Conservation (phyloP, 2,797 vertebrate genomes). For the Antennarius maculatus region DNA sequence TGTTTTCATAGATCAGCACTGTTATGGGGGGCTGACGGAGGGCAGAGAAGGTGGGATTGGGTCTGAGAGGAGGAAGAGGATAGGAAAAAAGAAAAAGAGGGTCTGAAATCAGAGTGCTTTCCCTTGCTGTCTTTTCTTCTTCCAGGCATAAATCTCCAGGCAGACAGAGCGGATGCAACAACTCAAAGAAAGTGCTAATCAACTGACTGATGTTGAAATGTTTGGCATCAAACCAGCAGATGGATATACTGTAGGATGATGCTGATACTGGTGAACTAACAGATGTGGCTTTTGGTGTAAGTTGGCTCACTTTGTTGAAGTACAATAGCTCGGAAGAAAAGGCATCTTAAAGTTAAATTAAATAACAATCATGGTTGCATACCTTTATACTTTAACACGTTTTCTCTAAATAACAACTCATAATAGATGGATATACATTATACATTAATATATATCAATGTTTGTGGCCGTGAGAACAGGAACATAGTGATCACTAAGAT, state of each 20-base stretch:
- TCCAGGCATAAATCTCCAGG: constrained; percentile 66
- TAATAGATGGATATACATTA: too few species aligned
- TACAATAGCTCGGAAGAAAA: background rate
- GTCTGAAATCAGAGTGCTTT: constrained; percentile 66
- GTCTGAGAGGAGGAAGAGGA: constrained; percentile 50
- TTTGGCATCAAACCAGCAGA: constrained; percentile 44
- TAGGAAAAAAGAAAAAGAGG: constrained; percentile 28
- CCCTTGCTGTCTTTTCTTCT: constrained; percentile 50
- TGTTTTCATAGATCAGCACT: constrained; percentile 83
- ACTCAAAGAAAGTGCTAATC: constrained; percentile 79
- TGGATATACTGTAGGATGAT: background rate
- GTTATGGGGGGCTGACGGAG: constrained; percentile 63
- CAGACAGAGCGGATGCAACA: constrained; percentile 72
- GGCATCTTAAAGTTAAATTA: background rate
- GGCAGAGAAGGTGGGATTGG: constrained; percentile 51
- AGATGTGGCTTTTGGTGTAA: constrained; percentile 24
- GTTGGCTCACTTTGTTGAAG: background rate
- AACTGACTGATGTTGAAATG: constrained; percentile 63
- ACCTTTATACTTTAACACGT: too few species aligned
- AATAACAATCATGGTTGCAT: too few species aligned
- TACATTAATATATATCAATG: too few species aligned
- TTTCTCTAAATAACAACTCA: too few species aligned
- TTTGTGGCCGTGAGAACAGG: too few species aligned
- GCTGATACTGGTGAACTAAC: constrained; percentile 15
- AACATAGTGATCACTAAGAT: too few species aligned